Evolutionary conservation across 2,888 invertebrate genomes (phyloP), one percentile per base, ranked within the genome.

Genomic region (Cerastis rubricosa): DNA sequence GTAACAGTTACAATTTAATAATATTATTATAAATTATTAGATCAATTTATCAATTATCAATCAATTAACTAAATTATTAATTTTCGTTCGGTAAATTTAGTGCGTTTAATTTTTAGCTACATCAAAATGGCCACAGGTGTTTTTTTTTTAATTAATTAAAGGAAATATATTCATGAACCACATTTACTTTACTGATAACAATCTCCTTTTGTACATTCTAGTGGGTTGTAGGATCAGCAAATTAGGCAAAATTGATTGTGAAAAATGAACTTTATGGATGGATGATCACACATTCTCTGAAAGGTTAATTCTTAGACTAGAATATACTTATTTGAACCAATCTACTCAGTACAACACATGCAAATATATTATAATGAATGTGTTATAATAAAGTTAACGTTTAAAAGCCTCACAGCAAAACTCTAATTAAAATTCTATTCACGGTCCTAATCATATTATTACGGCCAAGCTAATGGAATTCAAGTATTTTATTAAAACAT

Each of bases 401-500:
- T 22, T 51, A 25, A 22, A 64, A 66, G 4, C 25, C 40, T 40
- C 17, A 40, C 43, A 5, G n/a, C 35, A 29, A 29, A 54, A 51
- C 8, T 66, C 17, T 57, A 9, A 59, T n/a, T 49, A 14, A 5
- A 40, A n/a, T 40, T 7, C 0, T 49, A 78, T 68, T 67, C 14
- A 59, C 9, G 14, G 4, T 6, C 22, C 8, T 47, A 78, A 78
- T 68, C 11, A 40, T 54, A 73, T 35, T 35, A 29, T 57, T n/a
- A 17, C 35, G 17, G n/a, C 17, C 1, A 25, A 43, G 57, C 19
- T 67, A 78, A 40, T 40, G 45, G 4, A 57, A 77, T 40, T 47
- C 9, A 54, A 76, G 67, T 66, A 57, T 57, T 78, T n/a, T 17
- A 9, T 11, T 29, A 19, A 25, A 57, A 49, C 69, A 76, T 35